phyloP scores from a whole-genome alignment of 2,888 invertebrate genomes.

The Acanthosoma haemorrhoidale region DNA sequence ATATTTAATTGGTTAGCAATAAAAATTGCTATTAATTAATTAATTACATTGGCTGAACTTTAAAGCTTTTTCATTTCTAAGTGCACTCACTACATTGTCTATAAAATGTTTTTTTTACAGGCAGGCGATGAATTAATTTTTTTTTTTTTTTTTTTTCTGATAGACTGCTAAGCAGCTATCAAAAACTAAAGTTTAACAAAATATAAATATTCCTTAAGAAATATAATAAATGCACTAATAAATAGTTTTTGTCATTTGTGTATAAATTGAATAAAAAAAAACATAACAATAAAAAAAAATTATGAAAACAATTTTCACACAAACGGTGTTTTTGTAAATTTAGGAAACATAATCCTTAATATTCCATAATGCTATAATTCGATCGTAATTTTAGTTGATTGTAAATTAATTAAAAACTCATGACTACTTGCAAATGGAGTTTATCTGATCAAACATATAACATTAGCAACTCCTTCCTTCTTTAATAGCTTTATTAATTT shows the following conservation, averaged over 20 bases:
- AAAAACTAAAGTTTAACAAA: not conserved
- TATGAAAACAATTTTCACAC: too few relatives aligned
- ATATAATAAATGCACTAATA: not conserved
- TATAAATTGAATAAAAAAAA: too few relatives aligned
- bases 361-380: too few relatives aligned
- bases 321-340: too few relatives aligned
- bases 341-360: too few relatives aligned
- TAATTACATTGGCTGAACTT: slow-evolving; percentile 7
- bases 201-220: not conserved
- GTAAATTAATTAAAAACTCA: too few relatives aligned
- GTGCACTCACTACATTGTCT: slow-evolving; percentile 36
- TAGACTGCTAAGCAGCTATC: not conserved
- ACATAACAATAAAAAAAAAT: not conserved
- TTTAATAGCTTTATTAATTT: too few relatives aligned
- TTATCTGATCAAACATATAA: too few relatives aligned
- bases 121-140: slow-evolving; percentile 7
- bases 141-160: not conserved
- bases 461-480: too few relatives aligned
- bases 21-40: slow-evolving; percentile 2
- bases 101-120: slow-evolving; percentile 11
- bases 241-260: not conserved
- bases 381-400: too few relatives aligned
- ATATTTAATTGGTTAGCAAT: slow-evolving; percentile 12
- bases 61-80: slow-evolving; percentile 31
- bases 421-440: too few relatives aligned